Conservation (phyloP, 1,140 invertebrate genomes). For the Camponotus floridanus region DNA sequence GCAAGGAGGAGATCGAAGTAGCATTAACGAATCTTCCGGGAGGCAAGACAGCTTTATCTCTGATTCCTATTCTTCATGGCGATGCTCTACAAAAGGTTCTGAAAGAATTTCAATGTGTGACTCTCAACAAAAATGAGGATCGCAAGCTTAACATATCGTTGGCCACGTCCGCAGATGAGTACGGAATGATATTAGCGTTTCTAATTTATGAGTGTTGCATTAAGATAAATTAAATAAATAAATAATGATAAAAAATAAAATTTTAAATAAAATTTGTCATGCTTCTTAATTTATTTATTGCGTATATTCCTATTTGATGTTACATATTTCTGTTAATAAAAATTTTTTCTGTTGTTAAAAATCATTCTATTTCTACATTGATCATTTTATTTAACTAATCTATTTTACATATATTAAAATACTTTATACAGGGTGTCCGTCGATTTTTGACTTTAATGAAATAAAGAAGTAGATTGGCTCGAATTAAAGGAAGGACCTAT, state of each 20-base stretch:
- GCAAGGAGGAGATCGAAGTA: conserved; percentile 77
- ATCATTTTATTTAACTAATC: too few relatives aligned
- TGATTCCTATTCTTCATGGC: conserved; percentile 76
- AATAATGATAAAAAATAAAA: background rate
- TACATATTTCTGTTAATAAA: too few relatives aligned
- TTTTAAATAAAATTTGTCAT: background rate
- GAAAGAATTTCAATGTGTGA: conserved; percentile 70
- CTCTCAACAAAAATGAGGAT: conserved; percentile 51
- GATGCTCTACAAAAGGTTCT: conserved; percentile 74
- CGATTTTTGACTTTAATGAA: too few relatives aligned
- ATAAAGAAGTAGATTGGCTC: too few relatives aligned
- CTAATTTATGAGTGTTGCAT: background rate
- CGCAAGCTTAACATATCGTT: conserved; percentile 57
- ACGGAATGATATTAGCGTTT: conserved; percentile 17
- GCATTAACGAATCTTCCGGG: conserved; percentile 81
- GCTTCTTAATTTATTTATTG: background rate
- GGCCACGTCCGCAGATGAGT: conserved; percentile 78
- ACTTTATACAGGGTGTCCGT: too few relatives aligned
- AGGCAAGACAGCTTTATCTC: conserved; percentile 77
- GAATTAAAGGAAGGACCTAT: too few relatives aligned
- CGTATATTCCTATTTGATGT: too few relatives aligned
- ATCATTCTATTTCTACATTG: too few relatives aligned
- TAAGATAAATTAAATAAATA: background rate
- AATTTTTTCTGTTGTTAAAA: too few relatives aligned
- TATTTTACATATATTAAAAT: too few relatives aligned